Percentiles rank a stretch among this genome's conserved stretches.
Evolutionary conservation across 1,140 invertebrate species (phyloP).

Genomic region (Cydia pomonella): DNA sequence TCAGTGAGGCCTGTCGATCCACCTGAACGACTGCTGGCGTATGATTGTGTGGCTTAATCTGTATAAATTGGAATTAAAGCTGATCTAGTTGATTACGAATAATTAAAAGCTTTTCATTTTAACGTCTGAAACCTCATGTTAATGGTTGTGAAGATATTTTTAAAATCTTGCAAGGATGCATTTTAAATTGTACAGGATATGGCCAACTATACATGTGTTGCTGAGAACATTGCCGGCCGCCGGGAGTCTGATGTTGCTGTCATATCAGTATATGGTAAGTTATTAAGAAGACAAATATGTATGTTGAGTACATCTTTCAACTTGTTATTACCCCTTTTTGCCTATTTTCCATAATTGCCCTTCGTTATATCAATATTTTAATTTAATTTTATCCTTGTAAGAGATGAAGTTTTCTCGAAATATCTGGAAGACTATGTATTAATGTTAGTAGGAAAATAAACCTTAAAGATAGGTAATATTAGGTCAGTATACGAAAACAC

Average conservation of each 20-base stretch:
- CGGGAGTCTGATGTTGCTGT: constrained; percentile 91
- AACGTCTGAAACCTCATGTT: not conserved
- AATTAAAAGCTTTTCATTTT: not conserved
- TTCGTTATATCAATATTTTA: too few relatives aligned
- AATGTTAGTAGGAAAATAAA: too few relatives aligned
- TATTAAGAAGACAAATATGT: not conserved
- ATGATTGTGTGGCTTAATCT: constrained; percentile 12
- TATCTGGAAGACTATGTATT: too few relatives aligned
- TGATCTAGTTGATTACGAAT: not conserved
- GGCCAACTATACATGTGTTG: constrained; percentile 98
- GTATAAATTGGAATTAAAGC: constrained; percentile 8
- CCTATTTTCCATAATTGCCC: too few relatives aligned
- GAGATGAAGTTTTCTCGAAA: too few relatives aligned
- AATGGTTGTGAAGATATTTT: not conserved
- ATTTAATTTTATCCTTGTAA: too few relatives aligned
- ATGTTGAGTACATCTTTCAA: too few relatives aligned
- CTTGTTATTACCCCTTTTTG: too few relatives aligned
- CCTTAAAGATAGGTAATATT: too few relatives aligned
- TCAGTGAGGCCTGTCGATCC: constrained; percentile 23
- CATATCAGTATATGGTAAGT: constrained; percentile 96
- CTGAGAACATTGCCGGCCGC: constrained; percentile 95
- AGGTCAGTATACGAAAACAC: not conserved
- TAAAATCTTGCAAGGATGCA: not conserved
- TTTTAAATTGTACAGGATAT: constrained; percentile 83
- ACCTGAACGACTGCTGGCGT: constrained; percentile 23